Evolutionary conservation across 2,888 invertebrate species (phyloP).

Genomic region (Subacronicta megacephala): DNA sequence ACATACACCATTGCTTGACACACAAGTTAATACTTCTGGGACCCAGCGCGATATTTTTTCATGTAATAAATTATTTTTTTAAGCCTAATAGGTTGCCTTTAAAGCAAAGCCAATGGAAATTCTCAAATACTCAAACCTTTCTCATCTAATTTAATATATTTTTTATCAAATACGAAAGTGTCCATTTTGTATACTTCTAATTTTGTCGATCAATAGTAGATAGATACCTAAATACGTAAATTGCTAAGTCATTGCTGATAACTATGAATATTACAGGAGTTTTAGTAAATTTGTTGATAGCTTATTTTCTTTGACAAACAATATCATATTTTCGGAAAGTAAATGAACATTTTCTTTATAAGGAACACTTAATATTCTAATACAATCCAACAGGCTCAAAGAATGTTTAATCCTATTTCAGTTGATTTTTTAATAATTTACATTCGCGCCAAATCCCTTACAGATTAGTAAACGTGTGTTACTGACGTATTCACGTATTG

Average conservation of each 20-base stretch:
- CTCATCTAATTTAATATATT: too few relatives aligned
- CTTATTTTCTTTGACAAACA: too few relatives aligned
- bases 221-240: too few relatives aligned
- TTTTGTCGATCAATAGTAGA: too few relatives aligned
- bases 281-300: neutral
- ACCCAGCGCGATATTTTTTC: slow-evolving; percentile 24
- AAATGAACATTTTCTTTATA: too few relatives aligned
- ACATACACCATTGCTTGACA: slow-evolving; percentile 31
- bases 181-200: too few relatives aligned
- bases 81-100: slow-evolving; percentile 1
- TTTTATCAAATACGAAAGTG: too few relatives aligned
- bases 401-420: slow-evolving; percentile 5
- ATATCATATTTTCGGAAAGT: too few relatives aligned
- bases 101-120: neutral
- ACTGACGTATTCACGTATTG: slow-evolving; percentile 70
- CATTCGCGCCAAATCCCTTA: slow-evolving; percentile 41
- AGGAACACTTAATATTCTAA: too few relatives aligned
- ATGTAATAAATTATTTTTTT: slow-evolving; percentile 36
- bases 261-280: too few relatives aligned
- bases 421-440: slow-evolving; percentile 19
- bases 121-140: too few relatives aligned
- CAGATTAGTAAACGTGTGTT: slow-evolving; percentile 20
- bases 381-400: slow-evolving; percentile 32
- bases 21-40: slow-evolving; percentile 35
- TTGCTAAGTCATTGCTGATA: too few relatives aligned